Conservation (phyloP, 2,113 vertebrate species). For the Zosterops japonicus region DNA sequence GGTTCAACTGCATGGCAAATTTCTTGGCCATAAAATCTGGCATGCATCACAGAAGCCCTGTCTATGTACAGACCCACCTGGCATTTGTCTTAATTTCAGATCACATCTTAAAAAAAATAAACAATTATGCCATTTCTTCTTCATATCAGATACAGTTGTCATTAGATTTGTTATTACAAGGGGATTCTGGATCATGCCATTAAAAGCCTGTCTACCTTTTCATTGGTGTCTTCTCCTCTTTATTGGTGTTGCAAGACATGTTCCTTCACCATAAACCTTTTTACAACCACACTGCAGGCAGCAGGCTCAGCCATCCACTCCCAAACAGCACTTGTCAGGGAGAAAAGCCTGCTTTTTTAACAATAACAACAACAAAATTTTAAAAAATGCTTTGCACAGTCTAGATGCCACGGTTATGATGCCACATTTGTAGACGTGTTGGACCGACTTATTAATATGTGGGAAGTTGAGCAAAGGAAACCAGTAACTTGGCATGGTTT, state of each 20-base stretch:
- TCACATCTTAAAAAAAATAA: slow-evolving; percentile 31
- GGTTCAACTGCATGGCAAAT: slow-evolving; percentile 70
- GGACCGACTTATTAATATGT: neutral
- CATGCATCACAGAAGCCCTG: slow-evolving; percentile 68
- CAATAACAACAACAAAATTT: neutral
- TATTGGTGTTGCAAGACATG: neutral
- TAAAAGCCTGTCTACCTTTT: slow-evolving; percentile 82
- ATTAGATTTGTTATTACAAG: slow-evolving; percentile 71
- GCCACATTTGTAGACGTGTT: neutral
- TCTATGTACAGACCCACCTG: slow-evolving; percentile 64
- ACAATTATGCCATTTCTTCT: slow-evolving; percentile 43
- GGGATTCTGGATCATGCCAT: slow-evolving; percentile 80
- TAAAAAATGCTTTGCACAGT: neutral
- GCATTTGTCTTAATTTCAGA: slow-evolving; percentile 51
- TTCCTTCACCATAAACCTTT: neutral
- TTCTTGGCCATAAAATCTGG: slow-evolving; percentile 66
- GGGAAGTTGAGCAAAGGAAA: neutral
- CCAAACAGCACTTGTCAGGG: neutral
- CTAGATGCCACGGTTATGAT: neutral
- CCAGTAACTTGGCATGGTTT: neutral
- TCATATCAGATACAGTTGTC: slow-evolving; percentile 70
- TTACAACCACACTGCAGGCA: neutral
- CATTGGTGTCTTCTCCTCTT: slow-evolving; percentile 51
- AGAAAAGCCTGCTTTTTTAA: neutral
- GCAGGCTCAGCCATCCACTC: neutral